These are phyloP conservation scores for Drosophila formosana DNA, from an alignment of 2,888 invertebrate species.

Conservation along the genomic window DNA sequence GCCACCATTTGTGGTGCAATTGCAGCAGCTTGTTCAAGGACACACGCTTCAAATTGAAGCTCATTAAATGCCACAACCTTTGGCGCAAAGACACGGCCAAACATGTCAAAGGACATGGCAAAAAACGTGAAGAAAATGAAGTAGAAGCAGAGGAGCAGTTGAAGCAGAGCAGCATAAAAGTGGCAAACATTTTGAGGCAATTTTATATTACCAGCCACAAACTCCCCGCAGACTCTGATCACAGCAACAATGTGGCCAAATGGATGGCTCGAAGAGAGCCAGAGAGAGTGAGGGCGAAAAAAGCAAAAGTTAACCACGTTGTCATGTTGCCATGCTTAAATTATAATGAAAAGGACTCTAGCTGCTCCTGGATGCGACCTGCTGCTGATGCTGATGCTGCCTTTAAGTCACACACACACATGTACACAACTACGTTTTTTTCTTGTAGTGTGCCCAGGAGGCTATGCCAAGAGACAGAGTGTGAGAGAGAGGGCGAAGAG, in stretches of 20 bases:
- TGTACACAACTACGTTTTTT: slow-evolving; percentile 8
- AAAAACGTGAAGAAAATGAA: slow-evolving; percentile 19
- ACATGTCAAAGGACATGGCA: slow-evolving; percentile 63
- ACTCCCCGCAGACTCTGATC: slow-evolving; percentile 67
- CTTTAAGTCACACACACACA: slow-evolving; percentile 42
- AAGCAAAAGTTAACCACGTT: slow-evolving; percentile 81
- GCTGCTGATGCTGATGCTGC: slow-evolving; percentile 40
- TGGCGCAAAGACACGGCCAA: slow-evolving; percentile 39
- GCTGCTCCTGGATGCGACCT: slow-evolving; percentile 56
- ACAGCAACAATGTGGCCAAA: slow-evolving; percentile 59
- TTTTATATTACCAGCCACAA: slow-evolving; percentile 61
- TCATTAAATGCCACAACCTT: slow-evolving; percentile 75
- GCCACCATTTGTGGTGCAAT: slow-evolving; percentile 37
- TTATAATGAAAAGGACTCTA: slow-evolving; percentile 81
- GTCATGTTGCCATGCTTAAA: slow-evolving; percentile 82
- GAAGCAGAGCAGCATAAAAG: slow-evolving; percentile 43
- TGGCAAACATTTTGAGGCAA: slow-evolving; percentile 74
- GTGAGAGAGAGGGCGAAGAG: not conserved
- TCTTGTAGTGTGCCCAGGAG: slow-evolving; percentile 36
- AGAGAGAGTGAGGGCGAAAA: slow-evolving; percentile 19
- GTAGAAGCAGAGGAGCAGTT: slow-evolving; percentile 5
- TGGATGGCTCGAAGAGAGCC: slow-evolving; percentile 4
- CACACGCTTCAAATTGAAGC: slow-evolving; percentile 70
- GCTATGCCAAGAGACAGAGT: slow-evolving; percentile 32
- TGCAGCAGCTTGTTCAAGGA: slow-evolving; percentile 41